Evolutionary conservation across 2,888 invertebrate genomes (phyloP).

Genomic region (Pterobdella sp.): DNA sequence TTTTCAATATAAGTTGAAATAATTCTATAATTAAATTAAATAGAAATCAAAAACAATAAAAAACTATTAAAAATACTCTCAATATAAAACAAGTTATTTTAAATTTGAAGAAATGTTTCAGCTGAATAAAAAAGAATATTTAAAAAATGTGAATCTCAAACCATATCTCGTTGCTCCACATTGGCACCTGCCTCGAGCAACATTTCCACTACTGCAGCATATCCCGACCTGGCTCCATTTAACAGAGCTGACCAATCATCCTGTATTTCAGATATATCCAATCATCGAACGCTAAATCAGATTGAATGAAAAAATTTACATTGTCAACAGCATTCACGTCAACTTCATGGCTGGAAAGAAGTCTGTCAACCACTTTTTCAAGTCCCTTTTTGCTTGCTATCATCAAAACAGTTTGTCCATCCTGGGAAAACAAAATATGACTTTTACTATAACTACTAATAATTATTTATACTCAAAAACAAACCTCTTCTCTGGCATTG

Average conservation of each 20-base stretch:
- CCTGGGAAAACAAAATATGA: slow-evolving; percentile 37
- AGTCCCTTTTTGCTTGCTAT: slow-evolving; percentile 47
- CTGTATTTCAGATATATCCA: slow-evolving; percentile 46
- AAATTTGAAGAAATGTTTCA: not conserved
- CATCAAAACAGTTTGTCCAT: slow-evolving; percentile 49
- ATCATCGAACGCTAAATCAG: not conserved
- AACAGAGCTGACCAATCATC: slow-evolving; percentile 88
- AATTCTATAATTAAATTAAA: not conserved
- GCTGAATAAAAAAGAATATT: not conserved
- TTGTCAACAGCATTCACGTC: slow-evolving; percentile 49
- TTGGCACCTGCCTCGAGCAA: slow-evolving; percentile 68
- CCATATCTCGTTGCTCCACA: slow-evolving; percentile 48
- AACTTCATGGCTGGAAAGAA: slow-evolving; percentile 42
- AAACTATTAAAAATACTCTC: not conserved
- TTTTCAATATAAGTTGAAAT: not conserved
- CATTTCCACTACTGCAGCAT: slow-evolving; percentile 69
- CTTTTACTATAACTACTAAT: not conserved
- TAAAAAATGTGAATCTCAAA: slow-evolving; percentile 35
- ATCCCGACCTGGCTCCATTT: slow-evolving; percentile 81
- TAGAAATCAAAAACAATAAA: not conserved
- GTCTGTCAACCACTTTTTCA: slow-evolving; percentile 44
- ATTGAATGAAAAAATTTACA: slow-evolving; percentile 38
- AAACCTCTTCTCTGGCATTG: slow-evolving; percentile 21
- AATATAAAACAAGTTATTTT: not conserved
- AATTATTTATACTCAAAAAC: not conserved